Percentiles rank a stretch among this genome's conserved stretches.
Evolutionary conservation across 2,888 invertebrate genomes (phyloP).

Genomic region (Sinodicranocentrus sp.): DNA sequence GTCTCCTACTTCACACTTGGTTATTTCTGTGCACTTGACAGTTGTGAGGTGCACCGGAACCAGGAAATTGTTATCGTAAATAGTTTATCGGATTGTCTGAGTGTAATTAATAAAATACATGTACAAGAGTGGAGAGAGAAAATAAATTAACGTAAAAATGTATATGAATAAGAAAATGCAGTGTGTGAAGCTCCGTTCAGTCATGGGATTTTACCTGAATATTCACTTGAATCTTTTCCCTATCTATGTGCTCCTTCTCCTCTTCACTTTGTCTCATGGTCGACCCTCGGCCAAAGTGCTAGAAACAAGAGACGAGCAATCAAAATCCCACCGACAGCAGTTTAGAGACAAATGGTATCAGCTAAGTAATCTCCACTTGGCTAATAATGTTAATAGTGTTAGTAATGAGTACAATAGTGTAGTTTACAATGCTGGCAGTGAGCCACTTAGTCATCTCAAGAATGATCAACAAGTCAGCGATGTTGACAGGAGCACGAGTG

Average conservation of each 20-base stretch:
- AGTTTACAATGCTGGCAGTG: constrained; percentile 47
- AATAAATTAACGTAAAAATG: background rate
- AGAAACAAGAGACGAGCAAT: constrained; percentile 53
- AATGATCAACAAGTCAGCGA: constrained; percentile 59
- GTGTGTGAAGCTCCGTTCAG: constrained; percentile 68
- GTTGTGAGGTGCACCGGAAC: constrained; percentile 36
- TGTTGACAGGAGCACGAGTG: constrained; percentile 15
- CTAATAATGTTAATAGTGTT: constrained; percentile 62
- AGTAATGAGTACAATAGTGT: constrained; percentile 61
- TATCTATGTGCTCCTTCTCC: constrained; percentile 72
- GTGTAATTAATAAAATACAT: background rate
- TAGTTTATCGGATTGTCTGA: background rate
- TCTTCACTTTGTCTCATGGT: constrained; percentile 73
- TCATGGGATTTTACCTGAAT: constrained; percentile 72
- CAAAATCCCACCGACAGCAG: constrained; percentile 51
- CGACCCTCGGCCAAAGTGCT: constrained; percentile 71
- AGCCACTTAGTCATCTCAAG: constrained; percentile 57
- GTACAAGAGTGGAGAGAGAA: background rate
- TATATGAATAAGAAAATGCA: constrained; percentile 45
- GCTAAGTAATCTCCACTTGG: constrained; percentile 43
- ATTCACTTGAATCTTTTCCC: constrained; percentile 72
- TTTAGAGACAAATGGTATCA: constrained; percentile 66
- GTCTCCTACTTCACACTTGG: background rate
- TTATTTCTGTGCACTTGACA: background rate
- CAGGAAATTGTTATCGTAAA: constrained; percentile 58